Percentiles rank a stretch among this genome's conserved stretches.
These are phyloP conservation scores for Geopemphigus sp. DNA, from an alignment of 1,140 invertebrate species.

Conservation along the genomic window DNA sequence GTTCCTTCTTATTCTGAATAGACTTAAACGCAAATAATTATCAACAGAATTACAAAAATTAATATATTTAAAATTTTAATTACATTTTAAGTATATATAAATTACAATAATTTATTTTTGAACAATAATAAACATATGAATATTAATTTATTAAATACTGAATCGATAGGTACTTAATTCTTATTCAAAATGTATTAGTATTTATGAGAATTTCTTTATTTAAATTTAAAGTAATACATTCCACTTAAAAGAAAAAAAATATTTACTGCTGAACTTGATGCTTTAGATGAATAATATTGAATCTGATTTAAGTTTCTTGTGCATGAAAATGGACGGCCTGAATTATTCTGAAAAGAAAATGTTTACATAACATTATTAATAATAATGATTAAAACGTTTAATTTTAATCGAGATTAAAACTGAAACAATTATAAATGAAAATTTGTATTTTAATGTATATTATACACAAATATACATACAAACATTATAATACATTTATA, in stretches of 20 bases:
- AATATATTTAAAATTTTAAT: not conserved
- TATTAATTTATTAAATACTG: not conserved
- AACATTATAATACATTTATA: too few species aligned
- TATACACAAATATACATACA: too few species aligned
- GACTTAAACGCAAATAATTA: not conserved
- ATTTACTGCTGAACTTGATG: not conserved
- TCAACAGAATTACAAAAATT: not conserved
- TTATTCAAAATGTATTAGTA: not conserved
- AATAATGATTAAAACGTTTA: not conserved
- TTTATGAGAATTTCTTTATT: not conserved
- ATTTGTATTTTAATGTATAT: too few species aligned
- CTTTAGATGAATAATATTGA: conserved; percentile 46
- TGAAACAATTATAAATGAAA: too few species aligned
- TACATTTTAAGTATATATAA: not conserved
- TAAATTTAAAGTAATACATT: not conserved
- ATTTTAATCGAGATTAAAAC: too few species aligned
- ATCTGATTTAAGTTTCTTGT: conserved; percentile 53
- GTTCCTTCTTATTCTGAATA: too few species aligned
- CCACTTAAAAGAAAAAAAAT: not conserved
- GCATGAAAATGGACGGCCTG: conserved; percentile 41
- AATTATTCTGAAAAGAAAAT: conserved; percentile 51
- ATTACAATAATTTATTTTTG: not conserved
- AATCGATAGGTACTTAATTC: not conserved
- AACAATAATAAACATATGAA: not conserved
- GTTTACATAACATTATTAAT: not conserved